Conservation (phyloP, 1,140 invertebrate species). For the Zaprionus davidi region DNA sequence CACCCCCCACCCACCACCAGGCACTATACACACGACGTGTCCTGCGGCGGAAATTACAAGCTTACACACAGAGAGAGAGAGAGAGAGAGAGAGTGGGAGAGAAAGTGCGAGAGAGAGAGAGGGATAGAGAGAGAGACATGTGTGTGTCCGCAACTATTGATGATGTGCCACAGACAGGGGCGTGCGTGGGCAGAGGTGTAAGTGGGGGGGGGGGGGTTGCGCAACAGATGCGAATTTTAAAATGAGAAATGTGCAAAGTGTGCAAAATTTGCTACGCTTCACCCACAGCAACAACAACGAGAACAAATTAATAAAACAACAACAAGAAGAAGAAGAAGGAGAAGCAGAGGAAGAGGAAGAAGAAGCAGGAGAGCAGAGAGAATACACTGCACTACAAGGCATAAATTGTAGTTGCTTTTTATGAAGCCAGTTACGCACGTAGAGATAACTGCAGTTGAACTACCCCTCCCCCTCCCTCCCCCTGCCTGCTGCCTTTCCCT, state of each 20-base stretch:
- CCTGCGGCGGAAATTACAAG: slow-evolving; percentile 68
- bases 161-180: not conserved
- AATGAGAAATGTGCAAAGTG: slow-evolving; percentile 59
- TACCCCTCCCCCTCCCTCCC: no score
- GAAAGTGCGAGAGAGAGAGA: not conserved
- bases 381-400: no score
- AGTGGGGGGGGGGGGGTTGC: not conserved
- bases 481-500: not conserved
- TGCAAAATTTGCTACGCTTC: slow-evolving; percentile 45
- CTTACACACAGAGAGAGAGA: slow-evolving; percentile 11
- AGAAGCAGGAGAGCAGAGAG: no score
- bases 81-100: not conserved
- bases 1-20: not conserved
- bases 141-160: slow-evolving; percentile 40
- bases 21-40: slow-evolving; percentile 33
- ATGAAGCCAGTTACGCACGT: no score
- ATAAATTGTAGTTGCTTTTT: no score
- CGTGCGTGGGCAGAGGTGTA: not conserved
- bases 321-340: no score
- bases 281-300: slow-evolving; percentile 8
- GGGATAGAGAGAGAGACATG: not conserved
- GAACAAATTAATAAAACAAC: slow-evolving; percentile 22
- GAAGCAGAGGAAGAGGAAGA: no score
- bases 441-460: no score
- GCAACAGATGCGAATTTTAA: slow-evolving; percentile 59